Evolutionary conservation across 2,797 vertebrate species (phyloP).

Genomic region (Adelosebastes latens): DNA sequence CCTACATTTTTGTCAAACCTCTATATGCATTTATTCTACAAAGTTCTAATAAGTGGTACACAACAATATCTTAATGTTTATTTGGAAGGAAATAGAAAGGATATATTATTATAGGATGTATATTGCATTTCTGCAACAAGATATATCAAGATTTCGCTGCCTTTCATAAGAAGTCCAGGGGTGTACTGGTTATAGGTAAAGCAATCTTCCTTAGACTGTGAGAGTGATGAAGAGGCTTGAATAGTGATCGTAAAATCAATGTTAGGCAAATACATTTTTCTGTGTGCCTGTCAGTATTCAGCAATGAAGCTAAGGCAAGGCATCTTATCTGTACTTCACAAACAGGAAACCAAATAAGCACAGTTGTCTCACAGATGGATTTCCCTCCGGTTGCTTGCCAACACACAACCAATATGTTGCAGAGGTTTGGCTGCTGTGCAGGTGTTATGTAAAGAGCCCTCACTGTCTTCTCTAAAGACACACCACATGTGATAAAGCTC

Average conservation of each 20-base stretch:
- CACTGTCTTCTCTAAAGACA: neutral
- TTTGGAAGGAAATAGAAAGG: neutral
- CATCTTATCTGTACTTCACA: constrained; percentile 17
- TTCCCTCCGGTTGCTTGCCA: neutral
- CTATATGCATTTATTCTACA: neutral
- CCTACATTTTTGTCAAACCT: neutral
- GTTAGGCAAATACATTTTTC: neutral
- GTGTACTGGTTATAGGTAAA: neutral
- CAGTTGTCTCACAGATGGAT: neutral
- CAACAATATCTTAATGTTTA: neutral
- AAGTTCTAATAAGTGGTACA: too few species aligned
- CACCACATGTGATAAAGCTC: neutral
- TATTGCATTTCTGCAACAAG: neutral
- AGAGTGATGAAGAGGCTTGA: neutral
- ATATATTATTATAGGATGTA: too few species aligned
- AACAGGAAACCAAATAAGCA: constrained; percentile 57
- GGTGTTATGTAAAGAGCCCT: neutral
- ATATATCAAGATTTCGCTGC: neutral
- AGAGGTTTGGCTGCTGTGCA: neutral
- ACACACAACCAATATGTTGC: neutral
- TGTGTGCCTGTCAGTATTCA: neutral
- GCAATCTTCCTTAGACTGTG: neutral
- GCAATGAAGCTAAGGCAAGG: neutral
- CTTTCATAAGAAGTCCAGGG: neutral
- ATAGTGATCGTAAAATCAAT: neutral